Percentiles rank a stretch among this genome's conserved stretches.
Conservation (phyloP, 2,797 vertebrate genomes). For the Neosilurus mollespiculum region DNA sequence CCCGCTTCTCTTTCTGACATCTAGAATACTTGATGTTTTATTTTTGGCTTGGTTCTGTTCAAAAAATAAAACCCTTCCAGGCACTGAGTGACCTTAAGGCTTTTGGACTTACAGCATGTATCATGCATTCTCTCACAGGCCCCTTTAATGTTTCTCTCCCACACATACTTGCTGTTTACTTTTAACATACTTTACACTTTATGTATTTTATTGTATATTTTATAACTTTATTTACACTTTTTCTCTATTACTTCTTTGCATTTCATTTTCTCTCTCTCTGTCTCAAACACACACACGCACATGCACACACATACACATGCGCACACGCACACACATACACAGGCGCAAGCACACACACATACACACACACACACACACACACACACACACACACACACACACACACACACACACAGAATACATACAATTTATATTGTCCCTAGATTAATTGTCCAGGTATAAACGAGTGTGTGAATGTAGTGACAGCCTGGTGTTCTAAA, state of each 20-base stretch:
- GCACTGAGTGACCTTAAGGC: slow-evolving; percentile 52
- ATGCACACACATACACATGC: not conserved
- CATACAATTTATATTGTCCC: not conserved
- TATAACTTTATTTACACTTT: not conserved
- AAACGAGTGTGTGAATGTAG: not conserved
- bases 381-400: not conserved
- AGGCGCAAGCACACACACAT: not conserved
- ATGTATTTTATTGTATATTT: too few species aligned
- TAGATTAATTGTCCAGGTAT: not conserved
- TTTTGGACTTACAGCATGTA: slow-evolving; percentile 41
- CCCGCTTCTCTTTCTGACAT: slow-evolving; percentile 44
- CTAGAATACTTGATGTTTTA: slow-evolving; percentile 52
- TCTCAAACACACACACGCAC: too few species aligned
- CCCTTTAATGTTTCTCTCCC: slow-evolving; percentile 18
- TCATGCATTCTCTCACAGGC: slow-evolving; percentile 21
- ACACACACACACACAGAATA: not conserved
- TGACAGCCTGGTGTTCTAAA: not conserved
- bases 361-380: not conserved
- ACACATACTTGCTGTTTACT: not conserved
- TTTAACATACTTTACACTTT: slow-evolving; percentile 1
- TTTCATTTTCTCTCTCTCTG: too few species aligned
- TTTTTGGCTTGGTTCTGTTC: slow-evolving; percentile 47
- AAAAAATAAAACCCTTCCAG: slow-evolving; percentile 42
- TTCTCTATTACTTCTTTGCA: too few species aligned
- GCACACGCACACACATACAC: not conserved